Evolutionary conservation across 2,113 vertebrate genomes (phyloP).

Genomic region (Balaeniceps rex): DNA sequence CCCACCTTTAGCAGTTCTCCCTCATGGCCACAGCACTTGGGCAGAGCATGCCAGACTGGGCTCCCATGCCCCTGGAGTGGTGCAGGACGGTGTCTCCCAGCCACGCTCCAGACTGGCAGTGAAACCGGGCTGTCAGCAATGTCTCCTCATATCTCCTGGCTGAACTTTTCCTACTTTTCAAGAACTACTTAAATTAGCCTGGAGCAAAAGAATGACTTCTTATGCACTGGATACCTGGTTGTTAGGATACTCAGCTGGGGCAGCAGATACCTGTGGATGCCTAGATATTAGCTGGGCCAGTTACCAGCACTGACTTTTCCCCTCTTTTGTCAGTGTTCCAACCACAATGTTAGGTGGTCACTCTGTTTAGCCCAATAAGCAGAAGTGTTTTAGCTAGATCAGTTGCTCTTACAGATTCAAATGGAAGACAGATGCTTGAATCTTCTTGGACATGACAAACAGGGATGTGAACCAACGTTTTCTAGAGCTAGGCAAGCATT

Average conservation of each 20-base stretch:
- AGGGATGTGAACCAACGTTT: not conserved
- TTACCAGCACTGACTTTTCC: not conserved
- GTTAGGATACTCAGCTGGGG: not conserved
- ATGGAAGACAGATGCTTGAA: not conserved
- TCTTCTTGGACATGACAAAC: not conserved
- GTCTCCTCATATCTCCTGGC: not conserved
- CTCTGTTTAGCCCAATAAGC: not conserved
- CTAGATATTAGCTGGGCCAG: not conserved
- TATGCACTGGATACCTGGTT: not conserved
- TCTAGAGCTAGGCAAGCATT: not conserved
- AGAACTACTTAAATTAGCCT: not conserved
- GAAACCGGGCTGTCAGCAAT: not conserved
- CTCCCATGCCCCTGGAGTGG: not conserved
- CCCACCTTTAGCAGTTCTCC: not conserved
- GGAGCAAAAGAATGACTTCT: not conserved
- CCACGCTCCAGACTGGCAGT: too few species aligned
- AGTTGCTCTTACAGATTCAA: not conserved
- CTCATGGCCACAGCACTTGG: not conserved
- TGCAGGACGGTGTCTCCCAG: not conserved
- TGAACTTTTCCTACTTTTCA: not conserved
- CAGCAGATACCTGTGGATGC: not conserved
- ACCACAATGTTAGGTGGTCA: not conserved
- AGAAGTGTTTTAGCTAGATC: not conserved
- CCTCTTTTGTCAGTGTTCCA: not conserved
- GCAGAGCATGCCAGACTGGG: not conserved